These are phyloP conservation scores for Euphonia xanthogaster DNA, from an alignment of 2,797 vertebrate species.

Conservation along the genomic window DNA sequence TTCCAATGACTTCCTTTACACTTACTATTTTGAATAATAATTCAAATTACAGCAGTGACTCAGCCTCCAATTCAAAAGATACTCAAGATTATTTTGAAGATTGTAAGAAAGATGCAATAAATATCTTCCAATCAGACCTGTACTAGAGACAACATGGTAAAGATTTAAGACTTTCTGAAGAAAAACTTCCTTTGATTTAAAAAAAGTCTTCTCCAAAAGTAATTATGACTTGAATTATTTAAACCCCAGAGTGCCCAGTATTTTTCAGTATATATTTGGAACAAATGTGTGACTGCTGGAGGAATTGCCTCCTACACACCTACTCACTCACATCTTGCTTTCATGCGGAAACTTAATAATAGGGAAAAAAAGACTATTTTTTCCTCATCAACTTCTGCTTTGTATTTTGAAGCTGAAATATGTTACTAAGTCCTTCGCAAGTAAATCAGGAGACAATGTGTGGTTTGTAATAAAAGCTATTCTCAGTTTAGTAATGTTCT, in stretches of 20 bases:
- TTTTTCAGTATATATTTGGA: conserved; percentile 26
- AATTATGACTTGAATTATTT: neutral
- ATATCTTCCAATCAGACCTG: neutral
- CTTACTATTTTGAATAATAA: neutral
- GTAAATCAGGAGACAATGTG: neutral
- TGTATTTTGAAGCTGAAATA: neutral
- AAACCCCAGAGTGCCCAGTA: neutral
- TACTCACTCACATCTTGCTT: neutral
- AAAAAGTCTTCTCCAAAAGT: neutral
- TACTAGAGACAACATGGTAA: neutral
- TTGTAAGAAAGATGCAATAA: neutral
- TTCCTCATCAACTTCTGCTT: neutral
- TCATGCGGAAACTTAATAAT: neutral
- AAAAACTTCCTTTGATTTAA: neutral
- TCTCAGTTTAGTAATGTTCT: neutral
- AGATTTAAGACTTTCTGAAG: neutral
- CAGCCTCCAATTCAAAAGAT: neutral
- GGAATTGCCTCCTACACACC: conserved; percentile 25
- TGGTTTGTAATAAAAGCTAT: neutral
- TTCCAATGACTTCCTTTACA: neutral
- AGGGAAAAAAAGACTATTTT: neutral
- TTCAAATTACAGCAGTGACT: neutral
- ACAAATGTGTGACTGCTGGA: neutral
- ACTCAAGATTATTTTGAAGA: neutral
- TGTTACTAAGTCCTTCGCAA: neutral